Evolutionary conservation across 1,140 invertebrate genomes (phyloP), one percentile per base, ranked within the genome.

Genomic region (Orius laevigatus): DNA sequence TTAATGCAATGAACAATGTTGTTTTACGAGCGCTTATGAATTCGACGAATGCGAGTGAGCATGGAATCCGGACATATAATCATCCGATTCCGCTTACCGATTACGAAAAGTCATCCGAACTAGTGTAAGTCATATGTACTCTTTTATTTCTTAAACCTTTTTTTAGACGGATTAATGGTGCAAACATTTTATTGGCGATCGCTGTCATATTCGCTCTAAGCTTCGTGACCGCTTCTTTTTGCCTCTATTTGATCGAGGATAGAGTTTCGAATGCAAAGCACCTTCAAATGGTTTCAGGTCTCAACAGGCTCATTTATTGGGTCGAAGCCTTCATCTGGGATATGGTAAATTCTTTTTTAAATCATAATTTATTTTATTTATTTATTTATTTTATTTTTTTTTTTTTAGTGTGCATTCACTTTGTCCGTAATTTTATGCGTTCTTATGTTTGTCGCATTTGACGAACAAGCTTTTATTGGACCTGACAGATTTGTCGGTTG

Each of bases 201-300:
- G 73, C 72, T 53, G 66, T 78, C 3, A 72, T 76, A 44, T 75
- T 77, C 59, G 74, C 74, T 6, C 61, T 78, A 59, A 72, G 71
- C 34, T 74, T 81, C 55, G 71, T 81, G 12, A 72, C 78, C 3
- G 75, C 78, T 5, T 76, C 72, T 46, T 80, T 79, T 58, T 65
- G 72, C 0, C 64, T 80, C 35, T 76, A 75, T 54, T 64, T 78
- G 0, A 73, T 79, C 46, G 72, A 79, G 57, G 78, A 81, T 57
- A 57, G 72, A 39, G 61, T 66, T 0, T 68, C 66, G 35, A 71
- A 70, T 51, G 69, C 71, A 11, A 79, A 79, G 54, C 78, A 80
- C 58, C 56, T 70, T n/a, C 77, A 80, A 59, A 69, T 76, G 56
- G 73, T 79, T 1, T 67, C 66, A 40, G 71, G 72, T 6, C 66